Evolutionary conservation across 2,797 vertebrate species (phyloP).

Genomic region (Rhynchonycteris naso): DNA sequence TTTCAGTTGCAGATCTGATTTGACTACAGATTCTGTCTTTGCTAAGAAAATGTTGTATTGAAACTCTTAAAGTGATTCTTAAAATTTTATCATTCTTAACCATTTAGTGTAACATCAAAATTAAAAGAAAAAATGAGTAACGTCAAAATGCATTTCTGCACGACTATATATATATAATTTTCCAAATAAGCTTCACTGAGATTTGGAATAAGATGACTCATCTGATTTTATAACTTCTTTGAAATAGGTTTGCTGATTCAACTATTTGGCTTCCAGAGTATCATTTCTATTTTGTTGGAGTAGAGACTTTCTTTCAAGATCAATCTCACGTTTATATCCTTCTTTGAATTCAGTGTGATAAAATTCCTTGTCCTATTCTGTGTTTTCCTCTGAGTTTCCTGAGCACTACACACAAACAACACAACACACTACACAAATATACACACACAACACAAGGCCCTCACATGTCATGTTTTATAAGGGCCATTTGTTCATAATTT

Average conservation of each 20-base stretch:
- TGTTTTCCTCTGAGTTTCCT: background rate
- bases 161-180: background rate
- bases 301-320: background rate
- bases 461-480: background rate
- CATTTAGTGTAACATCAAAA: background rate
- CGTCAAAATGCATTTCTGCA: background rate
- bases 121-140: conserved; percentile 1
- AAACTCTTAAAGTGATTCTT: conserved; percentile 58
- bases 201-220: background rate
- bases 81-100: conserved; percentile 51
- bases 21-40: conserved; percentile 49
- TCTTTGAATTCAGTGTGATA: background rate
- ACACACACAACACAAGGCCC: background rate
- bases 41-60: background rate
- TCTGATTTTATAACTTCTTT: conserved; percentile 37
- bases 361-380: background rate
- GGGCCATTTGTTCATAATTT: background rate
- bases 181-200: background rate
- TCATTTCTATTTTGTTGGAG: background rate
- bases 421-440: background rate
- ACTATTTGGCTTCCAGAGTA: background rate
- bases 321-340: background rate
- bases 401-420: background rate
- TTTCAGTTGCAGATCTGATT: conserved; percentile 42
- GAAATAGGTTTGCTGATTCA: background rate